These are phyloP conservation scores for Drosophila kohkoa DNA, from an alignment of 1,140 invertebrate species.

Conservation along the genomic window DNA sequence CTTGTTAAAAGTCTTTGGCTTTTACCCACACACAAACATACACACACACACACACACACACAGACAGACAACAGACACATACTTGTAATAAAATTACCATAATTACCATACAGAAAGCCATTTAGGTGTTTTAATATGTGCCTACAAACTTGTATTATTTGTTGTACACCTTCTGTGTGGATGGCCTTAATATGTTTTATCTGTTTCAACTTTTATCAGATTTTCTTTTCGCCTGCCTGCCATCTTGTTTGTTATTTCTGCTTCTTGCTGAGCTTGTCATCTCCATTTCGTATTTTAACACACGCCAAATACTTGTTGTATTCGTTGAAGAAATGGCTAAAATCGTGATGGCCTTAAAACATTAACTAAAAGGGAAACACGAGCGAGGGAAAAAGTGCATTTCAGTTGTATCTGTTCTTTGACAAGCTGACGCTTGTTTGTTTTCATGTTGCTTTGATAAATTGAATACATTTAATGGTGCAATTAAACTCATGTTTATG, in stretches of 20 bases:
- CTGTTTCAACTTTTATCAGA: neutral
- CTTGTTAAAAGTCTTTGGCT: constrained; percentile 61
- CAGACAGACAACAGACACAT: constrained; percentile 20
- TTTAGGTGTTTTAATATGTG: constrained; percentile 21
- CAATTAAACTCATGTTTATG: constrained; percentile 71
- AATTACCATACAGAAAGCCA: constrained; percentile 32
- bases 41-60: constrained; percentile 26
- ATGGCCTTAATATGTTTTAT: neutral
- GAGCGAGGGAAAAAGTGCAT: constrained; percentile 1
- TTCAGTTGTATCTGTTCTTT: constrained; percentile 52
- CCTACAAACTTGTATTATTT: constrained; percentile 17
- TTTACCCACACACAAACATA: constrained; percentile 22
- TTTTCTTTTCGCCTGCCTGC: neutral
- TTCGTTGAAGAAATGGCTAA: constrained; percentile 46
- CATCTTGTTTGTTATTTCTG: neutral
- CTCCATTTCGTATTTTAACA: constrained; percentile 12
- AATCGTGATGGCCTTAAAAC: constrained; percentile 44
- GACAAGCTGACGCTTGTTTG: constrained; percentile 67
- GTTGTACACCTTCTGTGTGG: constrained; percentile 14
- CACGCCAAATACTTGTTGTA: constrained; percentile 42
- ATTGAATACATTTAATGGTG: constrained; percentile 71
- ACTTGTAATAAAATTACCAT: constrained; percentile 51
- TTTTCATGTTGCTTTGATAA: constrained; percentile 61
- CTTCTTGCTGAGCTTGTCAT: neutral
- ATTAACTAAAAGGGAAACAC: no score